phyloP scores from a whole-genome alignment of 2,797 vertebrate genomes.

The Fistularia commersonii region DNA sequence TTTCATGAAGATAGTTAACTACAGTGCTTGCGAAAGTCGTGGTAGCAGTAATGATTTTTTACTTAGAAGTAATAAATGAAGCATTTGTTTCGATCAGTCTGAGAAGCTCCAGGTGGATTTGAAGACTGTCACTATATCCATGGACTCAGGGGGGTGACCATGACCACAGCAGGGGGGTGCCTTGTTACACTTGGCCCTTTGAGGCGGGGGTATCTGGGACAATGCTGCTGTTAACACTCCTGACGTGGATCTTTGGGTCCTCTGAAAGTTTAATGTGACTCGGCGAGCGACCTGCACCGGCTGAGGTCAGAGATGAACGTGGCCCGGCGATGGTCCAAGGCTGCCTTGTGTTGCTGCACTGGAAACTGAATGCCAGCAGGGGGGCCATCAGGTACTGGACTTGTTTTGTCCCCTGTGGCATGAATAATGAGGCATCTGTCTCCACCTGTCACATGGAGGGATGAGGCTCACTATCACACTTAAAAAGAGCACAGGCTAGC shows the following conservation, averaged over 20 bases:
- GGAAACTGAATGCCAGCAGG: constrained; percentile 63
- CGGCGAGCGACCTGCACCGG: constrained; percentile 63
- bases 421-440: constrained; percentile 74
- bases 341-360: constrained; percentile 48
- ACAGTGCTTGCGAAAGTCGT: no score
- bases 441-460: constrained; percentile 56
- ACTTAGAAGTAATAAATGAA: background rate
- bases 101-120: constrained; percentile 28
- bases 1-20: no score
- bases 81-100: constrained; percentile 7
- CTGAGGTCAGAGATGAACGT: constrained; percentile 77
- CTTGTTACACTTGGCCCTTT: constrained; percentile 67
- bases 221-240: constrained; percentile 75
- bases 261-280: constrained; percentile 79
- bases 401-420: constrained; percentile 65
- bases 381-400: constrained; percentile 29
- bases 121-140: constrained; percentile 60
- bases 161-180: constrained; percentile 58
- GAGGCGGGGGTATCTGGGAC: constrained; percentile 53
- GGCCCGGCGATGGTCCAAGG: constrained; percentile 40
- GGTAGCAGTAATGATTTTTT: background rate
- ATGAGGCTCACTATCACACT: constrained; percentile 59
- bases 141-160: constrained; percentile 39
- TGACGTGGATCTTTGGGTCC: constrained; percentile 75
- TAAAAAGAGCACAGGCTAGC: constrained; percentile 68